Evolutionary conservation across 2,888 invertebrate species (phyloP), one percentile per base, ranked within the genome.

Genomic region (Diarsia brunnea): DNA sequence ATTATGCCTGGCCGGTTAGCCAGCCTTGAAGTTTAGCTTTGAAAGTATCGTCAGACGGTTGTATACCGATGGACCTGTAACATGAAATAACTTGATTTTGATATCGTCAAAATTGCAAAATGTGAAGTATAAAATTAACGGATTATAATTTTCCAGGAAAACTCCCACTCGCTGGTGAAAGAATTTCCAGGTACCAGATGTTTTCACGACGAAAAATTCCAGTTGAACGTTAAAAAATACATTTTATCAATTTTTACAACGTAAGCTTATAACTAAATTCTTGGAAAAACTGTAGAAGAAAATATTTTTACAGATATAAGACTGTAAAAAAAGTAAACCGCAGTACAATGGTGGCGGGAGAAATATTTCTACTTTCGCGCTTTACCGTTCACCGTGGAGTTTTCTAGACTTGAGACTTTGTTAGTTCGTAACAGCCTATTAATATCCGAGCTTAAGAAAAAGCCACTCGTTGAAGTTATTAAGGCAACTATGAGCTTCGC

Each of bases 381-480:
- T 72, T 45, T 60, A 60, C 43, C 65, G 66, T 71, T 81, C 45
- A 55, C 63, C 10, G 85, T 47, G 19, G 61, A 78, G 73, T 80
- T 85, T 80, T 79, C 85, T 68, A 81, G 69, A 81, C 81, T 86
- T 84, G 49, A 84, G 81, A 83, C 70, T 86, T 70, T 80, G 78
- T 84, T 86, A 82, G 77, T 81, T 73, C 73, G 21, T 72, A 85
- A 85, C 75, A 85, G 73, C 78, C 85, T 87, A 84, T 86, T 86
- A 86, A 84, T 84, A 78, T 78, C 76, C n/a, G 65, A 77, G 81
- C 77, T 85, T 80, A 86, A 81, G 79, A 77, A 82, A 81, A 80
- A 72, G 67, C 75, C 64, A 47, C 70, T 82, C 69, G 55, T 75
- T 85, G 55, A 77, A 73, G 61, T 81, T 82, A 78, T 77, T 70